These are phyloP conservation scores for Balaeniceps rex DNA, from an alignment of 2,113 vertebrate genomes.

Conservation along the genomic window DNA sequence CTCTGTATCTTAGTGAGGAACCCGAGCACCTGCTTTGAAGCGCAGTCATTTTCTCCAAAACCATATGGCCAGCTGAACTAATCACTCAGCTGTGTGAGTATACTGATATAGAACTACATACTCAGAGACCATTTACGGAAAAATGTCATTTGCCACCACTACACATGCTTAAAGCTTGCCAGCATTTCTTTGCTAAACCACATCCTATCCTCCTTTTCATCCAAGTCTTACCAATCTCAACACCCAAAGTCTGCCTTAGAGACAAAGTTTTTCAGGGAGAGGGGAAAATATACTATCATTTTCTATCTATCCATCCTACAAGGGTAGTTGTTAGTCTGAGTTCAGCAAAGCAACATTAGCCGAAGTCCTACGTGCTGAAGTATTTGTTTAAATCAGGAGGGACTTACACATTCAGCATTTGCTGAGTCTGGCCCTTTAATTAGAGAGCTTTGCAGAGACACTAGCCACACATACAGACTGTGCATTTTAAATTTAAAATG, in stretches of 20 bases:
- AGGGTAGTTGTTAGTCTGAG: not conserved
- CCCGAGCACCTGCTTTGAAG: not conserved
- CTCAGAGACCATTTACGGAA: not conserved
- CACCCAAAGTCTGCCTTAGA: not conserved
- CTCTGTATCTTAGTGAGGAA: not conserved
- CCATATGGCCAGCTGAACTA: not conserved
- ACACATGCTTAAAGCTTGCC: not conserved
- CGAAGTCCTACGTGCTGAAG: not conserved
- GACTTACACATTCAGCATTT: not conserved
- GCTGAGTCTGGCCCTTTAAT: not conserved
- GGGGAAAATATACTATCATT: not conserved
- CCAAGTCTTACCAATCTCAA: not conserved
- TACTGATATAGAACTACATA: not conserved
- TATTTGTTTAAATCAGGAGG: not conserved
- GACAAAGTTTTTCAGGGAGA: not conserved
- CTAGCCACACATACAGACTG: not conserved
- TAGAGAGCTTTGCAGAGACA: not conserved
- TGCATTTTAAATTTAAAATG: slow-evolving; percentile 4
- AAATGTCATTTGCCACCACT: not conserved
- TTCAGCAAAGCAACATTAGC: not conserved
- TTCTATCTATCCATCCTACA: not conserved
- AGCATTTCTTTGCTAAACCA: not conserved
- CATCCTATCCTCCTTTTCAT: not conserved
- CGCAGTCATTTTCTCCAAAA: not conserved
- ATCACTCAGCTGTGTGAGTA: not conserved